phyloP scores from a whole-genome alignment of 1,140 invertebrate genomes.

The Coboldia fuscipes region DNA sequence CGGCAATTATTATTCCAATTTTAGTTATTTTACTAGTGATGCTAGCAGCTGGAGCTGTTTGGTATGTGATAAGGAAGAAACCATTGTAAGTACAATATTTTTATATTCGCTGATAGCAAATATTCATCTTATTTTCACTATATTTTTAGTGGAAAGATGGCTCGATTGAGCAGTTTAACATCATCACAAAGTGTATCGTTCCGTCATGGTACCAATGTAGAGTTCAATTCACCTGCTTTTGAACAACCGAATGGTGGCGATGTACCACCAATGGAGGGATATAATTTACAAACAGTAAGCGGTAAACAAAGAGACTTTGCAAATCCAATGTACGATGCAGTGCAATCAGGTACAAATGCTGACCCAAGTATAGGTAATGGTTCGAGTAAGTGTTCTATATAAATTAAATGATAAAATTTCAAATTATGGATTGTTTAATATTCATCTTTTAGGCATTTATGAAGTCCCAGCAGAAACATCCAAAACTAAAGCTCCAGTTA shows the following conservation, averaged over 20 bases:
- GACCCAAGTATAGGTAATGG: slow-evolving; percentile 33
- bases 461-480: slow-evolving; percentile 54
- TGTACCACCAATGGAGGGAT: slow-evolving; percentile 19
- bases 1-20: slow-evolving; percentile 61
- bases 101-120: slow-evolving; percentile 2
- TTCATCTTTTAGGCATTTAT: slow-evolving; percentile 34
- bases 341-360: slow-evolving; percentile 22
- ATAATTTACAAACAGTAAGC: slow-evolving; percentile 49
- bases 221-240: slow-evolving; percentile 51
- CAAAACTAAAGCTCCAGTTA: slow-evolving; percentile 29
- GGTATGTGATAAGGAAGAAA: slow-evolving; percentile 61
- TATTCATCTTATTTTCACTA: slow-evolving; percentile 4
- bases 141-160: slow-evolving; percentile 46
- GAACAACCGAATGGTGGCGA: slow-evolving; percentile 13
- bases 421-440: not conserved
- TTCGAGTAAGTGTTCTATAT: slow-evolving; percentile 26
- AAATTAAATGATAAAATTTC: too few species aligned
- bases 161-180: slow-evolving; percentile 46
- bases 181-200: slow-evolving; percentile 88
- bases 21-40: slow-evolving; percentile 52
- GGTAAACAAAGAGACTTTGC: slow-evolving; percentile 75
- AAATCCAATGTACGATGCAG: slow-evolving; percentile 90
- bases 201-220: slow-evolving; percentile 81
- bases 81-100: slow-evolving; percentile 46
- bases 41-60: slow-evolving; percentile 44